These are phyloP conservation scores for Apamea sordens DNA, from an alignment of 2,888 invertebrate genomes.

Conservation along the genomic window DNA sequence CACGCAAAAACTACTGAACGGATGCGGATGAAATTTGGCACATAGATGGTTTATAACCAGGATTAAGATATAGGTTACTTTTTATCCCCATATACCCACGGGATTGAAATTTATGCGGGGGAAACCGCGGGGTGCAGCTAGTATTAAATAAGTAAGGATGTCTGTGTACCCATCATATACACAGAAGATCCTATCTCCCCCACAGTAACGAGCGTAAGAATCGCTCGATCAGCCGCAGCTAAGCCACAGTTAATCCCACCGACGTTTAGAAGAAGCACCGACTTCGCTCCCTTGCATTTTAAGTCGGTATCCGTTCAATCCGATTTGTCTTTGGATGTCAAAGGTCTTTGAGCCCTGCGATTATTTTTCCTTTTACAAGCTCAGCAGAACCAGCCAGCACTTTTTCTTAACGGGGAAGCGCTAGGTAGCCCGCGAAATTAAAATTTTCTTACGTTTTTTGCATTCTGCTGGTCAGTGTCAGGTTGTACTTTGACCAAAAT, in stretches of 20 bases:
- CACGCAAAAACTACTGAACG: too few species aligned
- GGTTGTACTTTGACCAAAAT: too few species aligned
- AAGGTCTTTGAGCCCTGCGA: conserved; percentile 23
- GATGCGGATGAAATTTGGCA: too few species aligned
- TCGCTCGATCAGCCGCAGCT: conserved; percentile 51
- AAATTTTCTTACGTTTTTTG: too few species aligned
- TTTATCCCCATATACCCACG: too few species aligned
- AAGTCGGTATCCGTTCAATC: conserved; percentile 50
- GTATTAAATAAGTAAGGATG: too few species aligned
- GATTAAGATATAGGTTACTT: too few species aligned
- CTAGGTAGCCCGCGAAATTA: too few species aligned
- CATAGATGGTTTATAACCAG: too few species aligned
- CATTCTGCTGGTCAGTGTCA: too few species aligned
- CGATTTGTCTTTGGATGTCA: conserved; percentile 52
- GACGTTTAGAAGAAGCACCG: conserved; percentile 41
- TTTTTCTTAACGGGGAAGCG: not conserved
- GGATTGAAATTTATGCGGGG: too few species aligned
- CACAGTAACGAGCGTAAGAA: conserved; percentile 43
- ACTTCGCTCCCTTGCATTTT: conserved; percentile 50
- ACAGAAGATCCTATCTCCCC: conserved; percentile 26
- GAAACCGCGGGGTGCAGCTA: too few species aligned
- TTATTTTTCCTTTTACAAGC: conserved; percentile 5
- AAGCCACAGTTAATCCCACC: conserved; percentile 53
- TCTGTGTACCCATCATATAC: not conserved
- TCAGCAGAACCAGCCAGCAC: not conserved